Conservation (phyloP, 2,888 invertebrate genomes). For the Pollenia angustigena region DNA sequence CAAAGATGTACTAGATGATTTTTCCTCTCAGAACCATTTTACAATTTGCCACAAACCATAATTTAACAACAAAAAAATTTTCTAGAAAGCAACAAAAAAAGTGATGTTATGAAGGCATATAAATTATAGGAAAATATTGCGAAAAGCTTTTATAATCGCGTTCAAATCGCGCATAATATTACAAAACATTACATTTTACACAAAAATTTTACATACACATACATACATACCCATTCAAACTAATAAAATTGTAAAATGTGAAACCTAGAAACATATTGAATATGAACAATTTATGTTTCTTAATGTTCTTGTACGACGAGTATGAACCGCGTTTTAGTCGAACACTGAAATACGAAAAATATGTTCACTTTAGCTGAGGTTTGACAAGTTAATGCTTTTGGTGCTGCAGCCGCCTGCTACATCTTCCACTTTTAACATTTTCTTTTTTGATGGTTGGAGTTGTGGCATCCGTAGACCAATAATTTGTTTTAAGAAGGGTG, state of each 20-base stretch:
- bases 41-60: constrained; percentile 70
- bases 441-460: constrained; percentile 11
- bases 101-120: constrained; percentile 75
- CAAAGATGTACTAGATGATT: constrained; percentile 43
- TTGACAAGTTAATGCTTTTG: constrained; percentile 81
- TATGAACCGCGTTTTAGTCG: constrained; percentile 21
- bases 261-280: constrained; percentile 64
- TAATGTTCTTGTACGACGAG: neutral
- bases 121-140: constrained; percentile 83
- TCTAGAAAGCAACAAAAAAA: constrained; percentile 16
- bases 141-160: constrained; percentile 83
- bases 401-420: constrained; percentile 63
- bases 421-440: constrained; percentile 16
- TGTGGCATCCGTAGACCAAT: constrained; percentile 62
- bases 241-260: constrained; percentile 51
- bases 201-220: constrained; percentile 58
- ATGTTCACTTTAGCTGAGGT: constrained; percentile 79
- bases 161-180: constrained; percentile 82
- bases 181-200: constrained; percentile 78
- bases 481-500: constrained; percentile 60
- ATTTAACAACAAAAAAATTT: constrained; percentile 50
- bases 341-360: constrained; percentile 80
- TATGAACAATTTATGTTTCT: constrained; percentile 60
- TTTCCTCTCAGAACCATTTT: constrained; percentile 48
- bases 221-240: constrained; percentile 29